Percentiles rank a stretch among this genome's conserved stretches.
These are phyloP conservation scores for roundworm (Caenorhabditis elegans) DNA, from an alignment of 1,140 invertebrate genomes.

Conservation along the genomic window WBcel235 BX284605.5:6188501-6189000, in stretches of 20 bases:
- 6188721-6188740: not conserved
- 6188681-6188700: not conserved
- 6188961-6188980: not conserved
- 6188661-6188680: not conserved
- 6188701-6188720: not conserved
- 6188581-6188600: too few species aligned
- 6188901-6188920: not conserved
- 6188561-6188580: not conserved
- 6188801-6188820: not conserved
- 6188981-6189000: not conserved
- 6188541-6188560: not conserved
- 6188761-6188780: not conserved
- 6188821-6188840: not conserved
- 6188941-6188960: not conserved
- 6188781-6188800: not conserved
- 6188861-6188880: not conserved
- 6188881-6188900: not conserved
- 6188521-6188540: not conserved
- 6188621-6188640: constrained; percentile 30
- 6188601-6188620: too few species aligned
- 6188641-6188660: constrained; percentile 23
- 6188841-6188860: not conserved
- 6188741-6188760: not conserved
- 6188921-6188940: not conserved
- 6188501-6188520: constrained; percentile 41